A percentile compares a stretch with the other conserved stretches of the same genome.
These are phyloP conservation scores for Porites lobata DNA, from an alignment of 92 coral and sea anemone genomes.

Conservation along the genomic window DNA sequence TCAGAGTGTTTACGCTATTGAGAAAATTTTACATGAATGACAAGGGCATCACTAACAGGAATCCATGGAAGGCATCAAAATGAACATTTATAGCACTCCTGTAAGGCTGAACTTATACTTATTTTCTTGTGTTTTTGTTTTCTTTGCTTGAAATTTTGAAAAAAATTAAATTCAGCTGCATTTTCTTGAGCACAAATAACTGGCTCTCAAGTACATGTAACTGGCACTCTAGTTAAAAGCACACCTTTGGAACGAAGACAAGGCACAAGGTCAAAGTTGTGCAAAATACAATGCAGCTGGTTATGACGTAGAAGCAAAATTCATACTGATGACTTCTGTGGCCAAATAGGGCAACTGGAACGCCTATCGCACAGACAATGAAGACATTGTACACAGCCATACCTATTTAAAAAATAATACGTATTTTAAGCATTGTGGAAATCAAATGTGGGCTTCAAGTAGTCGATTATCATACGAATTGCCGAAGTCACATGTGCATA, in stretches of 20 bases:
- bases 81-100: no score
- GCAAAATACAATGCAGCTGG: constrained; percentile 77
- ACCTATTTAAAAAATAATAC: constrained; percentile 33
- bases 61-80: no score
- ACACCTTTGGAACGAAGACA: constrained; percentile 87
- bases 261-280: constrained; percentile 82
- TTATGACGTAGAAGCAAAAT: constrained; percentile 66
- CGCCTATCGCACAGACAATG: constrained; percentile 74
- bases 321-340: constrained; percentile 48
- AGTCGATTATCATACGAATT: no score
- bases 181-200: no score
- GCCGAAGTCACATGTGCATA: no score
- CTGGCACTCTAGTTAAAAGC: neutral
- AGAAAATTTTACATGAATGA: neutral
- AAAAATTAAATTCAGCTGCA: no score
- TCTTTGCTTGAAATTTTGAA: no score
- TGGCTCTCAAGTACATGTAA: neutral
- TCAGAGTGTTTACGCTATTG: neutral
- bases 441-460: no score
- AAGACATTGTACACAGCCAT: constrained; percentile 87
- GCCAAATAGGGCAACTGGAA: constrained; percentile 61
- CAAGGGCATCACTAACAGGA: no score
- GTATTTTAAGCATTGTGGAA: no score
- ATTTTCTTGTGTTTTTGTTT: no score
- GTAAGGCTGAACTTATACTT: no score